Base-by-base conservation (phyloP, 1,140 invertebrate genomes). In the Drosophila lacertosa region DNA sequence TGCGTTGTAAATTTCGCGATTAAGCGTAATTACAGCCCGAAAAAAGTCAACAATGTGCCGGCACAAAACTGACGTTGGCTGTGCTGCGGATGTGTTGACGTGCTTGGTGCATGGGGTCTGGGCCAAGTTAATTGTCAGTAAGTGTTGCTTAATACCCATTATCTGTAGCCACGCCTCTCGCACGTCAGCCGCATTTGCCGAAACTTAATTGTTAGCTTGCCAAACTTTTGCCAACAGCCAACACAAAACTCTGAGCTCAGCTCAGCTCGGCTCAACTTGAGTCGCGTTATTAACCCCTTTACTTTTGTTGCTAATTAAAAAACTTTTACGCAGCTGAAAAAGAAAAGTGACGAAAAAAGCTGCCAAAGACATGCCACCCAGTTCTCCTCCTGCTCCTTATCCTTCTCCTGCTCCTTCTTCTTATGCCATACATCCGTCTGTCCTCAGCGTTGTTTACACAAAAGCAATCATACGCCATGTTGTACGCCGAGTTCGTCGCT, bases 251-350 rank as follows among this genome's bases (percentile, higher is more conserved):
- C 54, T 59, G 44, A 13, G 47, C 48, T 29, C 45, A 3, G 15
- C 33, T 48, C 35, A 3, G 42, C n/a, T 65, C 53, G 10, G 15
- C 47, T 62, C 29, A 35, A 60, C 11, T 54, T 26, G 47, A 18
- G n/a, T 42, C 81, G 80, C 80, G 71, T 69, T 88, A 88, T 88
- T 88, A 77, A 88, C 81, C 82, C 82, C 82, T 88, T 83, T 84
- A 82, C 83, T 88, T 88, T 88, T 88, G 82, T 78, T 82, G 88
- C 81, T 89, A 90, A 89, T 89, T 89, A 89, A 89, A 89, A 89
- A 89, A 89, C 81, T 89, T 89, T 89, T 86, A 42, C 39, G 16
- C 47, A 48, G 45, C 53, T 39, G 50, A 67, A 40, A 59, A 74
- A 63, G 32, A 64, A 67, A 55, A 67, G 59, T 65, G 40, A 45